Evolutionary conservation across 2,888 invertebrate genomes (phyloP).

Genomic region (Xylocampa areola): DNA sequence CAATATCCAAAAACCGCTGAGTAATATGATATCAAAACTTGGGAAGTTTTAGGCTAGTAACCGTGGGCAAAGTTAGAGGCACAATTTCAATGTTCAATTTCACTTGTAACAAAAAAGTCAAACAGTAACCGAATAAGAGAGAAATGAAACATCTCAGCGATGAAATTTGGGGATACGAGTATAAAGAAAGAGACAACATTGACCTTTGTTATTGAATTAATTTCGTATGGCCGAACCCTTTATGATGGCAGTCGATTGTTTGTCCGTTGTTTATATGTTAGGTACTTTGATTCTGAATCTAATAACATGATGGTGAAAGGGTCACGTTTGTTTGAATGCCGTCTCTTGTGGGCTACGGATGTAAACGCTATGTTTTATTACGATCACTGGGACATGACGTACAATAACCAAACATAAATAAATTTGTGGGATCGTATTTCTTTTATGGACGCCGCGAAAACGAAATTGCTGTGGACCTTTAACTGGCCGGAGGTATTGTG

Average conservation of each 20-base stretch:
- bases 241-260: conserved; percentile 81
- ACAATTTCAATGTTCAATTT: conserved; percentile 55
- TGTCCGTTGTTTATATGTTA: conserved; percentile 80
- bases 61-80: conserved; percentile 39
- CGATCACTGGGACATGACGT: conserved; percentile 65
- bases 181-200: conserved; percentile 68
- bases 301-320: conserved; percentile 77
- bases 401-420: conserved; percentile 67
- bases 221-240: conserved; percentile 77
- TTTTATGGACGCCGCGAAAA: conserved; percentile 49
- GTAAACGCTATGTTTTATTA: conserved; percentile 68
- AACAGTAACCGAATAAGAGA: conserved; percentile 40
- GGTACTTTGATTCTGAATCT: conserved; percentile 75
- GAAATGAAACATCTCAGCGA: conserved; percentile 44
- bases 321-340: conserved; percentile 69
- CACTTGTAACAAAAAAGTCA: conserved; percentile 40
- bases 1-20: conserved; percentile 49
- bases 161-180: conserved; percentile 55
- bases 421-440: conserved; percentile 58
- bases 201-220: conserved; percentile 83
- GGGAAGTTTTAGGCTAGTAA: conserved; percentile 41
- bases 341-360: conserved; percentile 49
- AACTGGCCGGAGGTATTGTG: conserved; percentile 33
- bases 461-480: conserved; percentile 37
- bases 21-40: conserved; percentile 51